phyloP scores from a whole-genome alignment of 1,140 invertebrate genomes.

The Temnothorax nylanderi region DNA sequence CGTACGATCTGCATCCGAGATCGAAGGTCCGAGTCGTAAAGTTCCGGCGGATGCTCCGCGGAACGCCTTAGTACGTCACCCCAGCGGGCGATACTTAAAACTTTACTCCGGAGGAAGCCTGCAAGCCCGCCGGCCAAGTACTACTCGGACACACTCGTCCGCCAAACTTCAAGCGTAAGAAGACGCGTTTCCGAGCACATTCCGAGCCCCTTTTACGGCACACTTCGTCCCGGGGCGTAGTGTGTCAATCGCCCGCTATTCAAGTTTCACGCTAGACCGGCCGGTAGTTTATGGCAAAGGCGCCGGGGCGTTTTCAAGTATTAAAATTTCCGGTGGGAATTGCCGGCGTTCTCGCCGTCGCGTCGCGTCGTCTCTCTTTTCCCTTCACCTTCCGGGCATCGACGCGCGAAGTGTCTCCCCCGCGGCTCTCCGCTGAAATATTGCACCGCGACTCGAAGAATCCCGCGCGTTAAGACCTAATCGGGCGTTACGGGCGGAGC shows the following conservation, averaged over 20 bases:
- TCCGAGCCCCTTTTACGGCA: conserved; percentile 6
- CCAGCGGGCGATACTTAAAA: conserved; percentile 34
- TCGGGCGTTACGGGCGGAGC: conserved; percentile 7
- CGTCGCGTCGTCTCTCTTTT: background rate
- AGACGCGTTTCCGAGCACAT: conserved; percentile 1
- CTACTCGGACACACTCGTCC: background rate
- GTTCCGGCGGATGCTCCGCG: background rate
- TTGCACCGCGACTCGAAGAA: conserved; percentile 3
- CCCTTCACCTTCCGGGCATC: background rate
- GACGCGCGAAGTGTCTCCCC: conserved; percentile 13
- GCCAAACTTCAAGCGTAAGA: conserved; percentile 14
- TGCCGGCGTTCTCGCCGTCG: background rate
- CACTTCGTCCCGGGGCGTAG: background rate
- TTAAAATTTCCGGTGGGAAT: conserved; percentile 45
- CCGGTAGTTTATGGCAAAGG: conserved; percentile 24
- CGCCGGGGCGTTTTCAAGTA: conserved; percentile 25
- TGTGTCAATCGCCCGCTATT: conserved; percentile 49
- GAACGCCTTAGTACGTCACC: conserved; percentile 15
- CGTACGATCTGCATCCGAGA: background rate
- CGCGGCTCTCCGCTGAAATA: background rate
- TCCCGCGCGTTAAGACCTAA: conserved; percentile 34
- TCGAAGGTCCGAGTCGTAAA: conserved; percentile 39
- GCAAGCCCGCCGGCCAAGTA: background rate
- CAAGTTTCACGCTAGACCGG: conserved; percentile 46
- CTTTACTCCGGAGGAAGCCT: conserved; percentile 15